Evolutionary conservation across 1,140 invertebrate species (phyloP).

Genomic region (Limonius californicus): DNA sequence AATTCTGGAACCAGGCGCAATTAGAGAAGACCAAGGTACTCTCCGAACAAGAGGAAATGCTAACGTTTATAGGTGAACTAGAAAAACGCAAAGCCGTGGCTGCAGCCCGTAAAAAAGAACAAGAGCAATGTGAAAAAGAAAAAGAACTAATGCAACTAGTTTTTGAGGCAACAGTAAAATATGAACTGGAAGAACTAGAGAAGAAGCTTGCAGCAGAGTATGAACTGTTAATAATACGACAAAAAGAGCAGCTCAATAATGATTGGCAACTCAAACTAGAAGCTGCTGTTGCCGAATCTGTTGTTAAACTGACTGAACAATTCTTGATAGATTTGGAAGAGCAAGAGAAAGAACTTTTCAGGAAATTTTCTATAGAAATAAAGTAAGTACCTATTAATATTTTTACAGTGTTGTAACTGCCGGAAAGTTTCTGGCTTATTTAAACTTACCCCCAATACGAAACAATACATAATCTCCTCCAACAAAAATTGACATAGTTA

Average conservation of each 20-base stretch:
- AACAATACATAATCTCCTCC: too few relatives aligned
- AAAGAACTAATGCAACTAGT: slow-evolving; percentile 33
- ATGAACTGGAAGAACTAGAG: slow-evolving; percentile 27
- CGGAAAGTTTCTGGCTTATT: too few relatives aligned
- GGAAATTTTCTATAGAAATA: slow-evolving; percentile 45
- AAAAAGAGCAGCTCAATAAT: slow-evolving; percentile 32
- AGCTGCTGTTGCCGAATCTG: slow-evolving; percentile 36
- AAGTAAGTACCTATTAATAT: slow-evolving; percentile 33
- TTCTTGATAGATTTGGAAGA: slow-evolving; percentile 42
- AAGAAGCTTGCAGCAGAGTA: slow-evolving; percentile 9
- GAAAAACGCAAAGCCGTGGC: slow-evolving; percentile 31
- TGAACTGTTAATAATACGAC: slow-evolving; percentile 26
- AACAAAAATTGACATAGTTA: too few relatives aligned
- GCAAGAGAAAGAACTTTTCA: slow-evolving; percentile 31
- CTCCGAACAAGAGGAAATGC: slow-evolving; percentile 31
- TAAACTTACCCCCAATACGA: too few relatives aligned
- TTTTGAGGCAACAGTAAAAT: slow-evolving; percentile 37
- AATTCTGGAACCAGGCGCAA: slow-evolving; percentile 34
- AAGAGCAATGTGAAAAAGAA: slow-evolving; percentile 30
- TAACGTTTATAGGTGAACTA: slow-evolving; percentile 37
- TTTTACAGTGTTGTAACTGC: too few relatives aligned
- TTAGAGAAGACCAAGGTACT: slow-evolving; percentile 38
- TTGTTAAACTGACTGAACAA: slow-evolving; percentile 41
- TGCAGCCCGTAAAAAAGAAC: slow-evolving; percentile 22
- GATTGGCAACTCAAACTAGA: slow-evolving; percentile 38